phyloP scores from a whole-genome alignment of 2,888 invertebrate genomes.

The Catocala sponsa region DNA sequence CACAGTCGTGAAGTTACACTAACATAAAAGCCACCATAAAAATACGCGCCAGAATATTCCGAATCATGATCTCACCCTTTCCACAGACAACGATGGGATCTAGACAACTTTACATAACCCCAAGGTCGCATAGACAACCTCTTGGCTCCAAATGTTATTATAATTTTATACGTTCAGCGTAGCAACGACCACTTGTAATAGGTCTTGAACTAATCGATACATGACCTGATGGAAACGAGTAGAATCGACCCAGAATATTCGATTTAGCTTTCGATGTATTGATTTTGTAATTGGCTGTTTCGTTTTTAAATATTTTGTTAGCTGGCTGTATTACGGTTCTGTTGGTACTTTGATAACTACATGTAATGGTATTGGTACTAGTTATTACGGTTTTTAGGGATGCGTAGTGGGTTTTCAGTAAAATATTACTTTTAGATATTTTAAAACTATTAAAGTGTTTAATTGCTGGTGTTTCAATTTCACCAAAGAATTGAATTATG shows the following conservation, averaged over 20 bases:
- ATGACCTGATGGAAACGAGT: background rate
- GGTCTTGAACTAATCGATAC: conserved; percentile 16
- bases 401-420: too few species aligned
- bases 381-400: too few species aligned
- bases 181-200: conserved; percentile 10
- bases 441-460: too few species aligned
- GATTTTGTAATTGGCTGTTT: conserved; percentile 14
- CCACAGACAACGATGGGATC: background rate
- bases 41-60: too few species aligned
- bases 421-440: too few species aligned
- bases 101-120: background rate
- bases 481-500: too few species aligned
- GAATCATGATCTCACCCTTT: background rate
- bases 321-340: background rate
- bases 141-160: background rate
- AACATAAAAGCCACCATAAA: too few species aligned
- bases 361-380: background rate
- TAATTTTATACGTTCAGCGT: background rate
- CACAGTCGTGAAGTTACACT: too few species aligned
- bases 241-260: conserved; percentile 6
- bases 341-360: background rate
- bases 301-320: conserved; percentile 16
- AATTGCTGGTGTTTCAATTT: too few species aligned
- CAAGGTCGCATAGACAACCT: background rate
- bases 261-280: conserved; percentile 8